Conservation (phyloP, 2,888 invertebrate species). For the Sialis lutaria region DNA sequence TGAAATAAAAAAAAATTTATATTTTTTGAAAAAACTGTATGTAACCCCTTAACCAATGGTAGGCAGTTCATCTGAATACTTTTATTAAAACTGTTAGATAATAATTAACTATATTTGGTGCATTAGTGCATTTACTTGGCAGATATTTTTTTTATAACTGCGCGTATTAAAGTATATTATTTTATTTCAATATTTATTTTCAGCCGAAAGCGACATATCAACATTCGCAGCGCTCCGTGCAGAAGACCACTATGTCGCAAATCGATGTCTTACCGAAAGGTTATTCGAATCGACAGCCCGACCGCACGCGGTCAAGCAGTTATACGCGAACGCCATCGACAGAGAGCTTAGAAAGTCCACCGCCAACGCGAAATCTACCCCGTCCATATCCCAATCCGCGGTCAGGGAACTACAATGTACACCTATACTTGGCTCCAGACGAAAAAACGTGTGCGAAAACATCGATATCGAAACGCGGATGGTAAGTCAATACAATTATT, state of each 20-base stretch:
- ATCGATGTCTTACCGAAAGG: constrained; percentile 18
- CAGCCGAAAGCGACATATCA: constrained; percentile 85
- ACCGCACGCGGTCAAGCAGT: constrained; percentile 53
- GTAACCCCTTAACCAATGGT: too few species aligned
- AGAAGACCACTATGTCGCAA: constrained; percentile 47
- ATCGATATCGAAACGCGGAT: constrained; percentile 78
- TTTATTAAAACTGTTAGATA: too few species aligned
- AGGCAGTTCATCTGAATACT: too few species aligned
- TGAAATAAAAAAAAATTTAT: too few species aligned
- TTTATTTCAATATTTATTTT: constrained; percentile 25
- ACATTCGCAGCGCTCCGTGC: constrained; percentile 60
- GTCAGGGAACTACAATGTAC: constrained; percentile 33
- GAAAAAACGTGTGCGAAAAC: constrained; percentile 20
- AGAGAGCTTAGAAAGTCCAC: too few species aligned
- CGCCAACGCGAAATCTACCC: too few species aligned
- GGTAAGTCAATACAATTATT: constrained; percentile 50
- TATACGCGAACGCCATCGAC: constrained; percentile 40
- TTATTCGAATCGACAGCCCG: constrained; percentile 60
- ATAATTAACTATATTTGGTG: too few species aligned
- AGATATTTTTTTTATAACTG: too few species aligned
- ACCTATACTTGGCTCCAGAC: constrained; percentile 49
- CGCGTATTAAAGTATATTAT: too few species aligned
- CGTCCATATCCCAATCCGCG: too few species aligned
- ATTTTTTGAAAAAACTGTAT: too few species aligned
- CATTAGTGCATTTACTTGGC: too few species aligned